Percentiles rank a stretch among this genome's conserved stretches.
Conservation (phyloP, 2,113 vertebrate genomes). For the Polypterus senegalus region DNA sequence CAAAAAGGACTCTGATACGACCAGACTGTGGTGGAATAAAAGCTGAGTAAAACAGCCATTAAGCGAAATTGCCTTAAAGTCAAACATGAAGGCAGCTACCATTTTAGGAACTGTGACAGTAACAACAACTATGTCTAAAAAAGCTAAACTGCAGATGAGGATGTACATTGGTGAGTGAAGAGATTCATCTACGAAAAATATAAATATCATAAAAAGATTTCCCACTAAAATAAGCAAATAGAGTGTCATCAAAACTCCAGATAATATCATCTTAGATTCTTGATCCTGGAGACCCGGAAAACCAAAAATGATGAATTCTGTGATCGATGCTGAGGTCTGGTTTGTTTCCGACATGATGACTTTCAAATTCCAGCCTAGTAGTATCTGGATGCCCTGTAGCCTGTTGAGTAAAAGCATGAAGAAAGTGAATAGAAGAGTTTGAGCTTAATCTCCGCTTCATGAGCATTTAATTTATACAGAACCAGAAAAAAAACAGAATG, state of each 20-base stretch:
- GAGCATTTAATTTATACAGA: too few relatives aligned
- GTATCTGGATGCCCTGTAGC: too few relatives aligned
- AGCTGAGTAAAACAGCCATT: slow-evolving; percentile 31
- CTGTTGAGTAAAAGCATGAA: too few relatives aligned
- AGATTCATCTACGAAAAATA: slow-evolving; percentile 22
- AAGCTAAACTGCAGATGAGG: slow-evolving; percentile 36
- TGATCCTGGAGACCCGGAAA: too few relatives aligned
- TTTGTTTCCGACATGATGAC: too few relatives aligned
- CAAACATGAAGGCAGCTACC: slow-evolving; percentile 31
- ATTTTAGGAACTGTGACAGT: slow-evolving; percentile 34
- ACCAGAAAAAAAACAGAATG: too few relatives aligned
- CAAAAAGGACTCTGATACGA: slow-evolving; percentile 37
- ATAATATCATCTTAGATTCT: too few relatives aligned
- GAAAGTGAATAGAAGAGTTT: too few relatives aligned
- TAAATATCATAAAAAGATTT: slow-evolving; percentile 24
- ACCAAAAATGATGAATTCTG: too few relatives aligned
- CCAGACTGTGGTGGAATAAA: slow-evolving; percentile 34
- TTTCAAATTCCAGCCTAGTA: too few relatives aligned
- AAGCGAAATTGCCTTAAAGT: slow-evolving; percentile 34
- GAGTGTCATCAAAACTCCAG: slow-evolving; percentile 24
- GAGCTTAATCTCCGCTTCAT: too few relatives aligned
- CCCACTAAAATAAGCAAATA: slow-evolving; percentile 31
- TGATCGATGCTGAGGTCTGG: too few relatives aligned
- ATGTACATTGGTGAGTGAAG: slow-evolving; percentile 39
- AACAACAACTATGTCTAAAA: slow-evolving; percentile 33